These are phyloP conservation scores for Ctenicera cuprea DNA, from an alignment of 2,888 invertebrate genomes.

Conservation along the genomic window DNA sequence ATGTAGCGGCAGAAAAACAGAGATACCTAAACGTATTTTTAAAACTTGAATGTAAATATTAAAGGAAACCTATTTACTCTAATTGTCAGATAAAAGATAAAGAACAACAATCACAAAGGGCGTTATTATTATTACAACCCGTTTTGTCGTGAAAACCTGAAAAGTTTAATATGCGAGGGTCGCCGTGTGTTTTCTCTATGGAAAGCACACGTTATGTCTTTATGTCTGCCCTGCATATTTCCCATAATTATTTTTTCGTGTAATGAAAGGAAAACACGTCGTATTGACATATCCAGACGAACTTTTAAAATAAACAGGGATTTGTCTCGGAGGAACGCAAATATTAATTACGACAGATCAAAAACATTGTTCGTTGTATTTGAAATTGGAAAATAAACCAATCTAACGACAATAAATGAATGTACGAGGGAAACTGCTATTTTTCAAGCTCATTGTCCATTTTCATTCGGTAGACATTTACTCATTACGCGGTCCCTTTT, in stretches of 20 bases:
- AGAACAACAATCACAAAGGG: conserved; percentile 10
- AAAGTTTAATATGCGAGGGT: conserved; percentile 1
- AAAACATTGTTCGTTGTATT: conserved; percentile 59
- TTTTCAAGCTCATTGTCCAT: conserved; percentile 55
- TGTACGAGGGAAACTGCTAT: conserved; percentile 46
- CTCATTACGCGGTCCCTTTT: conserved; percentile 58
- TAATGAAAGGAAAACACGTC: conserved; percentile 61
- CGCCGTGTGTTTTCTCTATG: conserved; percentile 7
- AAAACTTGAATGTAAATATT: neutral
- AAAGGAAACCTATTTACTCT: neutral
- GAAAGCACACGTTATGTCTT: conserved; percentile 6
- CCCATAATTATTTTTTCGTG: conserved; percentile 50
- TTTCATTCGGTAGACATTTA: conserved; percentile 52
- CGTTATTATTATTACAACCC: neutral
- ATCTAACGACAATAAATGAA: conserved; percentile 53
- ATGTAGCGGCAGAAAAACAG: no score
- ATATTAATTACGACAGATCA: conserved; percentile 65
- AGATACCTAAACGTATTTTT: no score
- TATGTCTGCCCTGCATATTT: conserved; percentile 17
- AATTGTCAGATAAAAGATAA: neutral
- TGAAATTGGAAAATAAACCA: conserved; percentile 56
- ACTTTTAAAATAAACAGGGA: conserved; percentile 55
- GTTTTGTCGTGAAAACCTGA: neutral
- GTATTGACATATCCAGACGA: conserved; percentile 57
- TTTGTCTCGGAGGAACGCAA: conserved; percentile 60